Conservation (phyloP, 2,888 invertebrate species). For the Tupiocoris notatus region DNA sequence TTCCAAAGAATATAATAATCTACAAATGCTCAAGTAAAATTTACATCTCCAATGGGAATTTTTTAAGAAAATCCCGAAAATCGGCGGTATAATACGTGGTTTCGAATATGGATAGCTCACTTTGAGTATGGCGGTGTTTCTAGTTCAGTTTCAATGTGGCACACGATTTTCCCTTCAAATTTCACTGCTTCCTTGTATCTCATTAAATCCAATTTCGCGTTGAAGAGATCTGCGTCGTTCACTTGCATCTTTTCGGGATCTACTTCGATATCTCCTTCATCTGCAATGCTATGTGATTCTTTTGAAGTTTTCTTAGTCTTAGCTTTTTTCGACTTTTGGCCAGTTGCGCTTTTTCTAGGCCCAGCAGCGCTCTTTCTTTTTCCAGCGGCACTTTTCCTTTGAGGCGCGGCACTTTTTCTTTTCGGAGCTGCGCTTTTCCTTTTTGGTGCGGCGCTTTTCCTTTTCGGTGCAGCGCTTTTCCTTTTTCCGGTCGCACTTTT, state of each 20-base stretch:
- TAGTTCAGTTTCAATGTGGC: constrained; percentile 32
- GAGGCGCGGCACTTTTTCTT: background rate
- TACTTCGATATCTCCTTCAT: constrained; percentile 17
- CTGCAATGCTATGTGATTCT: background rate
- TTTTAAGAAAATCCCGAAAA: too few relatives aligned
- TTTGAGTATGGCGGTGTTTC: constrained; percentile 6
- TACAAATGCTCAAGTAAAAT: too few relatives aligned
- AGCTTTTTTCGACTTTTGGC: background rate
- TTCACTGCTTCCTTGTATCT: constrained; percentile 15
- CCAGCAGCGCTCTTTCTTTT: constrained; percentile 10
- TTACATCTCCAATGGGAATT: too few relatives aligned
- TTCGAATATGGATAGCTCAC: too few relatives aligned
- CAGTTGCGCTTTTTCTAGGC: background rate
- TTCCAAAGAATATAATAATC: background rate
- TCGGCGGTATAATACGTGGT: too few relatives aligned
- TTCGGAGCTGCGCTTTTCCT: constrained; percentile 8
- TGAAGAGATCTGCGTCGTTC: constrained; percentile 21
- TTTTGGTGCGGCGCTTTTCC: background rate
- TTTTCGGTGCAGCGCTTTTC: background rate
- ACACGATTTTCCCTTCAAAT: constrained; percentile 26
- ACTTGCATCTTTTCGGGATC: constrained; percentile 17
- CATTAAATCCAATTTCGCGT: constrained; percentile 32
- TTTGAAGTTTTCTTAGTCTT: background rate
- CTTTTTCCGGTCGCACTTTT: background rate
- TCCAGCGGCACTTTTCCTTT: constrained; percentile 12